These are phyloP conservation scores for Triplophysa tibetana DNA, from an alignment of 2,113 vertebrate species.

Conservation along the genomic window DNA sequence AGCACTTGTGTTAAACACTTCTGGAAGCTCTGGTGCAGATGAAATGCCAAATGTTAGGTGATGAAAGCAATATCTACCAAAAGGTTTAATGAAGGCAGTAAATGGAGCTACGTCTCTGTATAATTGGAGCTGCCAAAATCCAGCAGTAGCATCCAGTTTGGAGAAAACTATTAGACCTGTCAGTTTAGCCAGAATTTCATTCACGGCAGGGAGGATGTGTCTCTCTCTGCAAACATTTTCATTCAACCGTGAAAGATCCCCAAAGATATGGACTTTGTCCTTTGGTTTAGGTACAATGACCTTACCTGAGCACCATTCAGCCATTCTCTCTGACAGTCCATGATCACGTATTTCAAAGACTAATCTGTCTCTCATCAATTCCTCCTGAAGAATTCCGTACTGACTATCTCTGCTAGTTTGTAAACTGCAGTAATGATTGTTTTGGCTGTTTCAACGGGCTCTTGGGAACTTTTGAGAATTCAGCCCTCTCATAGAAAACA, in stretches of 20 bases:
- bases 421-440: slow-evolving; percentile 22
- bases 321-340: slow-evolving; percentile 2
- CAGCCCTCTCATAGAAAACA: slow-evolving; percentile 18
- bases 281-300: slow-evolving; percentile 30
- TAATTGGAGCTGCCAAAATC: slow-evolving; percentile 30
- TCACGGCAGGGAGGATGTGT: slow-evolving; percentile 27
- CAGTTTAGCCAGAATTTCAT: slow-evolving; percentile 34
- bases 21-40: slow-evolving; percentile 38
- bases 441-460: slow-evolving; percentile 3
- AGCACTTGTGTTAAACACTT: slow-evolving; percentile 16
- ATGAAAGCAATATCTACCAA: slow-evolving; percentile 38
- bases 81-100: slow-evolving; percentile 20
- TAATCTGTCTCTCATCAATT: slow-evolving; percentile 11
- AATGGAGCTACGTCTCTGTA: neutral
- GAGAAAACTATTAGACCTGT: slow-evolving; percentile 19
- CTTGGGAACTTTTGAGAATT: slow-evolving; percentile 23
- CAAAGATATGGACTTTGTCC: slow-evolving; percentile 8
- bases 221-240: slow-evolving; percentile 1
- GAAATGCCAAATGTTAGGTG: slow-evolving; percentile 38
- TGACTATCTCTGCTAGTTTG: slow-evolving; percentile 28
- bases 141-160: slow-evolving; percentile 22
- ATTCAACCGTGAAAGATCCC: slow-evolving; percentile 26
- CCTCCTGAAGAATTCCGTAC: slow-evolving; percentile 25
- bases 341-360: slow-evolving; percentile 6
- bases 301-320: neutral